Conservation (phyloP, 1,140 invertebrate species). For the Streblospio benedicti region DNA sequence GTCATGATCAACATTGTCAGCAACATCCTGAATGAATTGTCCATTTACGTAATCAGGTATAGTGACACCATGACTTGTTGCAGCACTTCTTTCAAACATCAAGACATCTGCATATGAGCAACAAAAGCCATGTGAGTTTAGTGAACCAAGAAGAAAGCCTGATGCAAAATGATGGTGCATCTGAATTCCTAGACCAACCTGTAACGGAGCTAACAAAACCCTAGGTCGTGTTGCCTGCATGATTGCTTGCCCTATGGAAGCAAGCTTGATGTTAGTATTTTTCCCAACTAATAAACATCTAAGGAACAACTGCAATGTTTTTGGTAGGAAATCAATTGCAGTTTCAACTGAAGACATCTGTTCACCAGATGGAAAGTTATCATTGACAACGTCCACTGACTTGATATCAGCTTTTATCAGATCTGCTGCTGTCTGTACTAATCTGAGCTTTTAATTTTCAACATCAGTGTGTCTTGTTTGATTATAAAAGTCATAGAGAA, state of each 20-base stretch:
- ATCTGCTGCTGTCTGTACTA: conserved; percentile 9
- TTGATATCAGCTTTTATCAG: not conserved
- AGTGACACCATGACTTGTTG: no score
- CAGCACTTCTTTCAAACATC: not conserved
- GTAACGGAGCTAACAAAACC: conserved; percentile 16
- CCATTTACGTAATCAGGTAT: no score
- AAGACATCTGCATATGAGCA: not conserved
- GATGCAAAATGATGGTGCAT: not conserved
- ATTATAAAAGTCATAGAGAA: conserved; percentile 12
- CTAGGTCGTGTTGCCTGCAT: conserved; percentile 20
- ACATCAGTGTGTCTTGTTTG: not conserved
- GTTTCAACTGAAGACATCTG: not conserved
- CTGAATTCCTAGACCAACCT: not conserved
- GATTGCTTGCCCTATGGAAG: conserved; percentile 19
- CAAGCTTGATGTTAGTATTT: conserved; percentile 12
- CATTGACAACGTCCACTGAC: not conserved
- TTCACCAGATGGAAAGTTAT: not conserved
- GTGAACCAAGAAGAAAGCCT: not conserved
- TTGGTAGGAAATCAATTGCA: conserved; percentile 7
- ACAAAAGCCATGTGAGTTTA: no score
- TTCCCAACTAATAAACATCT: conserved; percentile 9
- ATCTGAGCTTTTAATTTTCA: not conserved
- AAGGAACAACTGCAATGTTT: conserved; percentile 8
- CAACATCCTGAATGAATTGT: not conserved
- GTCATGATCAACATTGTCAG: not conserved